Conservation (phyloP, 2,113 vertebrate species). For the Notarius quadriscutis region DNA sequence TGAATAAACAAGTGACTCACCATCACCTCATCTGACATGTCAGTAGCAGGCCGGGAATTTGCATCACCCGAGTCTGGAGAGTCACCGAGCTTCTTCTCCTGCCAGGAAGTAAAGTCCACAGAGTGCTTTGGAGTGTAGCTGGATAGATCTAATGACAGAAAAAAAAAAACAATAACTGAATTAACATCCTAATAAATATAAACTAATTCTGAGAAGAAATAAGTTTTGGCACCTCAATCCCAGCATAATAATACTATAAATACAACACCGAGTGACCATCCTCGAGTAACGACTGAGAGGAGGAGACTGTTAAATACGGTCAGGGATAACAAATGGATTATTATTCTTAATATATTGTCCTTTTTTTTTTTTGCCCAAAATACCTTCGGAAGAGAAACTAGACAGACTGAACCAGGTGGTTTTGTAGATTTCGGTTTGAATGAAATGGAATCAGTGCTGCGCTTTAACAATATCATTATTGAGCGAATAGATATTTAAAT, state of each 20-base stretch:
- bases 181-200: neutral
- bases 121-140: constrained; percentile 91
- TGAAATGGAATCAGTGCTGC: too few relatives aligned
- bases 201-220: neutral
- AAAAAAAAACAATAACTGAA: neutral
- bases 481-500: neutral
- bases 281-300: neutral
- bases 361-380: neutral
- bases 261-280: neutral
- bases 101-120: constrained; percentile 84
- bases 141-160: constrained; percentile 77
- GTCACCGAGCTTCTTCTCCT: constrained; percentile 80
- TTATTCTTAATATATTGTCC: too few relatives aligned
- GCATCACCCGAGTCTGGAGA: constrained; percentile 54
- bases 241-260: neutral
- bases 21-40: constrained; percentile 78
- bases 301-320: neutral
- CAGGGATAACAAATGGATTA: neutral
- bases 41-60: constrained; percentile 52
- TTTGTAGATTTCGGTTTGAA: neutral
- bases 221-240: neutral
- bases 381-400: neutral
- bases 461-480: neutral
- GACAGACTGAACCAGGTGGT: neutral
- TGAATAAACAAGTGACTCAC: constrained; percentile 68